phyloP scores from a whole-genome alignment of 2,888 invertebrate species.

The Megastigmus dorsalis region DNA sequence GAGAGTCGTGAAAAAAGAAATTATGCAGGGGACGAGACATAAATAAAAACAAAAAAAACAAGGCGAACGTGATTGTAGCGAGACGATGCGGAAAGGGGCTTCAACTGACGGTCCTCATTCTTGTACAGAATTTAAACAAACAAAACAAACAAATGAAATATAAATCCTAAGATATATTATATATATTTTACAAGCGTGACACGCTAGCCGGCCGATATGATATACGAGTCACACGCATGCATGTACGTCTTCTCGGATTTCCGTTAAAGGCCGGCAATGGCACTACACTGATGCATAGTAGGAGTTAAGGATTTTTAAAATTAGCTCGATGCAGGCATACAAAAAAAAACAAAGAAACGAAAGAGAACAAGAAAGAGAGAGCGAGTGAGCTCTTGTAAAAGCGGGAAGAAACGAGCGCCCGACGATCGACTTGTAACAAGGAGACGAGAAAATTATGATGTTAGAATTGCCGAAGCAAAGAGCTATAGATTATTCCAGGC shows the following conservation, averaged over 20 bases:
- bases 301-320: conserved; percentile 66
- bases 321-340: conserved; percentile 56
- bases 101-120: conserved; percentile 59
- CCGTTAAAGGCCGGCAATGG: conserved; percentile 56
- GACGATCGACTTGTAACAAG: conserved; percentile 18
- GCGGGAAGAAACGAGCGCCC: conserved; percentile 44
- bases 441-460: not conserved
- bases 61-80: conserved; percentile 50
- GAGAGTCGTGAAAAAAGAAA: conserved; percentile 18
- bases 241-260: conserved; percentile 21
- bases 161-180: conserved; percentile 63
- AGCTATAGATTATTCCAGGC: conserved; percentile 41
- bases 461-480: not conserved
- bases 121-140: conserved; percentile 57
- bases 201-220: conserved; percentile 58
- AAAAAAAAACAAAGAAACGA: no score
- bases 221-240: conserved; percentile 55
- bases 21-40: conserved; percentile 45
- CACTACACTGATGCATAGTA: conserved; percentile 63
- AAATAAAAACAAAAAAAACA: no score
- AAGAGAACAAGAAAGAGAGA: conserved; percentile 33
- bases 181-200: conserved; percentile 69
- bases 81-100: conserved; percentile 58
- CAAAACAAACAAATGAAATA: conserved; percentile 36
- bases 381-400: conserved; percentile 7